Conservation (phyloP, 2,797 vertebrate species). For the Myotis vivesi region DNA sequence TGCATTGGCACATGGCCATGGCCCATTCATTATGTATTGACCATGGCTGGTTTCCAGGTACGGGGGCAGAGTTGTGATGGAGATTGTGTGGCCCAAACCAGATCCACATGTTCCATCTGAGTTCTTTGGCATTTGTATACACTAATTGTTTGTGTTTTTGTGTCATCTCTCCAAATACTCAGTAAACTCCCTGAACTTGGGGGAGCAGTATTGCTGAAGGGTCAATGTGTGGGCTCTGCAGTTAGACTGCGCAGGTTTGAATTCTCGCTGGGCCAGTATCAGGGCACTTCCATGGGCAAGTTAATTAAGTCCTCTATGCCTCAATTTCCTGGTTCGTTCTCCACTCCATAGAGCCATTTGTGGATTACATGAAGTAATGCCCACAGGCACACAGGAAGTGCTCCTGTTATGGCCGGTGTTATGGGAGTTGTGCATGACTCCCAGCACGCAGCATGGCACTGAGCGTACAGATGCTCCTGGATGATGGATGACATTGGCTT, state of each 20-base stretch:
- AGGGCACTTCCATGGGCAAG: background rate
- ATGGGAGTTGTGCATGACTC: background rate
- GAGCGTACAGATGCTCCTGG: no score
- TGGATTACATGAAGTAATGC: background rate
- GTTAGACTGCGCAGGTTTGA: background rate
- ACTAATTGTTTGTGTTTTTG: background rate
- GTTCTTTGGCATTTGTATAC: background rate
- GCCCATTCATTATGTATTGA: background rate
- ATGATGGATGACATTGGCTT: background rate
- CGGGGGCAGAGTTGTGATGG: background rate
- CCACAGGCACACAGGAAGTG: background rate
- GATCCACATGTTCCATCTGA: background rate
- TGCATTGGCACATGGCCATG: background rate
- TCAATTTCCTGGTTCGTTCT: background rate
- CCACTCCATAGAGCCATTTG: background rate
- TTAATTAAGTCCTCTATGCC: background rate
- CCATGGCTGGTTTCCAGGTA: background rate
- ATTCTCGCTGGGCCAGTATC: background rate
- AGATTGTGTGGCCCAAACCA: background rate
- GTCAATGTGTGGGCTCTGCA: background rate
- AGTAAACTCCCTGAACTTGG: background rate
- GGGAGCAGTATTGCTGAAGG: background rate
- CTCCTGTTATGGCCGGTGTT: background rate
- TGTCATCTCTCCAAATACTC: background rate
- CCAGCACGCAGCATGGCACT: fast-evolving